Evolutionary conservation across 2,888 invertebrate species (phyloP).

Genomic region (Steromphala cineraria): DNA sequence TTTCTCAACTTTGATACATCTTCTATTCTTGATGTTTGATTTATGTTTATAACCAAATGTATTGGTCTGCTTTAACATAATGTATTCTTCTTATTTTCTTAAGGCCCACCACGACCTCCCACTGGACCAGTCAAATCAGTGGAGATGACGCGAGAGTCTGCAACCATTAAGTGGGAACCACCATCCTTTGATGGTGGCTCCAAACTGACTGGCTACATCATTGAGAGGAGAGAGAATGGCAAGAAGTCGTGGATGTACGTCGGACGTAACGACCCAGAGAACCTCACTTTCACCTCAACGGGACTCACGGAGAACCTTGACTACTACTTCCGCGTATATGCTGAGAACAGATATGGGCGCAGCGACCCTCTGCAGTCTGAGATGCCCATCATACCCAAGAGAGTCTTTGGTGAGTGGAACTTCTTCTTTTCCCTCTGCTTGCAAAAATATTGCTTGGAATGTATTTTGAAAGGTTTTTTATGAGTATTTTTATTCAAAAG

Average conservation of each 20-base stretch:
- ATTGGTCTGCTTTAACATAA: not conserved
- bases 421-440: not conserved
- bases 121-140: constrained; percentile 70
- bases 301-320: constrained; percentile 85
- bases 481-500: no score
- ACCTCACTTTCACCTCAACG: constrained; percentile 52
- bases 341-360: constrained; percentile 87
- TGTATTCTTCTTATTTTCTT: constrained; percentile 27
- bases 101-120: constrained; percentile 69
- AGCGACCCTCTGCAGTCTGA: constrained; percentile 86
- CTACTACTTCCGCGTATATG: constrained; percentile 90
- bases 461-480: no score
- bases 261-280: constrained; percentile 61
- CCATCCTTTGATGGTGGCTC: constrained; percentile 74
- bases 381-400: constrained; percentile 84
- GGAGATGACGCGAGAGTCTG: constrained; percentile 70
- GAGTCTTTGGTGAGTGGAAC: constrained; percentile 61
- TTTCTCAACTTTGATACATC: no score
- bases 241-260: constrained; percentile 69
- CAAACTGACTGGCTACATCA: constrained; percentile 69
- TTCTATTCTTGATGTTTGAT: no score
- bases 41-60: not conserved
- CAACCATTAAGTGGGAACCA: constrained; percentile 74
- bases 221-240: constrained; percentile 69
- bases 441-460: not conserved